Conservation (phyloP, 2,888 invertebrate genomes). For the Pseudococcus longispinus region DNA sequence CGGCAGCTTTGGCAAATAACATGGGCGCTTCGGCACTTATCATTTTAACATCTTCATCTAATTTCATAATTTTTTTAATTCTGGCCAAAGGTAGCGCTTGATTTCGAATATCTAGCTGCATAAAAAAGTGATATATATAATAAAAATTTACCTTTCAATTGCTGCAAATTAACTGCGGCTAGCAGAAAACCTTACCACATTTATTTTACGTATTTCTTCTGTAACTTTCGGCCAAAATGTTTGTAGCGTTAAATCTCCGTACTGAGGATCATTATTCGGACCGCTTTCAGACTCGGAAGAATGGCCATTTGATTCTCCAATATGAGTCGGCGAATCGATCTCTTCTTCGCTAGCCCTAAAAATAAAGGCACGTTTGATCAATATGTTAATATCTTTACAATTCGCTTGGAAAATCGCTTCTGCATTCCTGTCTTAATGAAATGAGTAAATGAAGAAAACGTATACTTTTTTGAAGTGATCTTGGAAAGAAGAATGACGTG, state of each 20-base stretch:
- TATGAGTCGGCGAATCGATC: conserved; percentile 62
- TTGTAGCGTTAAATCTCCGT: conserved; percentile 64
- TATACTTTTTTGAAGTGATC: neutral
- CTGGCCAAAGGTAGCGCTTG: conserved; percentile 94
- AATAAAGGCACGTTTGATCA: neutral
- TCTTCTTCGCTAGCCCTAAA: conserved; percentile 64
- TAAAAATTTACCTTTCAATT: conserved; percentile 32
- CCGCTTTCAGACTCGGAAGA: conserved; percentile 60
- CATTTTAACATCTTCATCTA: conserved; percentile 99
- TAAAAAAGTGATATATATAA: conserved; percentile 54
- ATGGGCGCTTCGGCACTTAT: conserved; percentile 98
- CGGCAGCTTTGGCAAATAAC: conserved; percentile 96
- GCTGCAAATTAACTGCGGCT: neutral
- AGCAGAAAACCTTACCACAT: conserved; percentile 68
- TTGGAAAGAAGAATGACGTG: neutral
- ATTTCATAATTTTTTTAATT: conserved; percentile 99
- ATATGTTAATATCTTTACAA: too few relatives aligned
- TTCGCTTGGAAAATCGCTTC: too few relatives aligned
- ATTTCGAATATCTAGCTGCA: conserved; percentile 83
- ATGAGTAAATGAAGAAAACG: neutral
- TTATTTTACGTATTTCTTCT: conserved; percentile 80
- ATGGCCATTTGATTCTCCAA: conserved; percentile 64
- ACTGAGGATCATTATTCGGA: conserved; percentile 35
- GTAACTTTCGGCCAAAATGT: conserved; percentile 84
- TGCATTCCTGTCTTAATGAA: neutral